Evolutionary conservation across 1,140 invertebrate genomes (phyloP), one percentile per base, ranked within the genome.

Genomic region (Hermetia illucens): DNA sequence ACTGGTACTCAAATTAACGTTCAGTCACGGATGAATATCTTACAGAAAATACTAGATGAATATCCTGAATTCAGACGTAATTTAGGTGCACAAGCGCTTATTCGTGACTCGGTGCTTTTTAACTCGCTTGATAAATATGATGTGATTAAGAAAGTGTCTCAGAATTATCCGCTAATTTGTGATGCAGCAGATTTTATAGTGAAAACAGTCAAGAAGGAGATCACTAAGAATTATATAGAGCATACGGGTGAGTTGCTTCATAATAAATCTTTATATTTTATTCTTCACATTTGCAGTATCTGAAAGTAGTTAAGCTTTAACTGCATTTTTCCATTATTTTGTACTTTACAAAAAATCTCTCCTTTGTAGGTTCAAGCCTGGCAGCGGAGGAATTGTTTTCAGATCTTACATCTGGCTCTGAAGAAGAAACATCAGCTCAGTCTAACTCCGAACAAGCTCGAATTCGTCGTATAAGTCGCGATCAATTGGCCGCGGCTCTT

Each of bases 21-120:
- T 25, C 6, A 25, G 24, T 25, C 52, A 1, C 45, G 55, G 1
- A 53, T 58, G 5, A 58, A 56, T 24, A 56, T 58, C 17, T 21
- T 58, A 6, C 53, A 59, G 27, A 57, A 57, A 38, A 53, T 60
- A 6, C 36, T 60, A 2, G 47, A 46, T 0, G 53, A 57, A 34
- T 60, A 57, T 47, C 56, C 57, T 4, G 57, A 60, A 21, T 60
- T 60, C 32, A 50, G 52, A 15, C 50, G 50, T 17, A 58, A 60
- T 48, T 35, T 57, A 34, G 57, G 54, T 8, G 57, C 56, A 22
- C 53, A 57, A 37, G 52, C 56, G 0, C 34, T 60, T 5, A 54
- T 60, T 17, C 48, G 56, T 1, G 57, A 60, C 32, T 57, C 57
- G 15, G 53, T 60, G 8, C 39, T 60, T 1, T 55, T 60, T 8